Evolutionary conservation across 2,797 vertebrate genomes (phyloP).

Genomic region (Hydrolagus colliei): DNA sequence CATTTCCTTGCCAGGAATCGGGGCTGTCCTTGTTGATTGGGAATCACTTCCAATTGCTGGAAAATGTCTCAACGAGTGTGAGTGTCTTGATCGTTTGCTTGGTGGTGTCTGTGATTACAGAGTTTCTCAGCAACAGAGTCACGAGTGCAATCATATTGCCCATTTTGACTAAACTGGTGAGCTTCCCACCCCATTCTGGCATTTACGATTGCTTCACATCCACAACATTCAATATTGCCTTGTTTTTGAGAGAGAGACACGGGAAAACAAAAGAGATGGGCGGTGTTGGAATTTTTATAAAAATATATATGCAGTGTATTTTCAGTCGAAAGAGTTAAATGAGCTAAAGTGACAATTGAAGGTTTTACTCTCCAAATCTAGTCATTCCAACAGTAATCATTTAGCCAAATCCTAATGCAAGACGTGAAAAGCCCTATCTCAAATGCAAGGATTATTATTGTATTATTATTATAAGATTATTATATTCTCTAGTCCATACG

Average conservation of each 20-base stretch:
- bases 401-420: not conserved
- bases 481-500: constrained; percentile 69
- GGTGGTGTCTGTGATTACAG: constrained; percentile 84
- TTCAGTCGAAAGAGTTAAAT: not conserved
- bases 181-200: constrained; percentile 25
- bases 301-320: not conserved
- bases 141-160: constrained; percentile 93
- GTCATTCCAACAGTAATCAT: not conserved
- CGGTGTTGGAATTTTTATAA: not conserved
- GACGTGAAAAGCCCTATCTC: not conserved
- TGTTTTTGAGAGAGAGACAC: not conserved
- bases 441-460: too few species aligned
- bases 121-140: constrained; percentile 94
- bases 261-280: not conserved
- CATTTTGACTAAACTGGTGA: constrained; percentile 85
- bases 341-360: not conserved
- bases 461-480: constrained; percentile 28
- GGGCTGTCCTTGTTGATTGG: constrained; percentile 88
- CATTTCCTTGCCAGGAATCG: constrained; percentile 64
- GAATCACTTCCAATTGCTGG: constrained; percentile 75
- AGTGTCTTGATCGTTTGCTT: constrained; percentile 78
- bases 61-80: constrained; percentile 64
- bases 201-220: not conserved
- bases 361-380: not conserved
- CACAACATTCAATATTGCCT: not conserved